A percentile compares a stretch with the other conserved stretches of the same genome.
phyloP scores from a whole-genome alignment of 1,140 invertebrate species.

The Drosophila subpulchrella region DNA sequence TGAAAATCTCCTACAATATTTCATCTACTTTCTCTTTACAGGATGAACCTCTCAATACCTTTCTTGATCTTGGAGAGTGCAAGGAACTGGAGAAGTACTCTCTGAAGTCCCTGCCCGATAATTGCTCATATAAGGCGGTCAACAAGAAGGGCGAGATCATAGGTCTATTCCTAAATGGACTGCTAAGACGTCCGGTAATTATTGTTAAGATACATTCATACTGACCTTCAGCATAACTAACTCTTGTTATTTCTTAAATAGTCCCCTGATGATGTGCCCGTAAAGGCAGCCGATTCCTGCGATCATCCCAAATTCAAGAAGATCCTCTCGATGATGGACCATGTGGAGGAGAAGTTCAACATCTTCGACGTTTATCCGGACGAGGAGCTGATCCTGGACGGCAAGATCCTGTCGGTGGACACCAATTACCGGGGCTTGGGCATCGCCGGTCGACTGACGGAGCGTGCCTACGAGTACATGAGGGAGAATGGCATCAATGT shows the following conservation, averaged over 20 bases:
- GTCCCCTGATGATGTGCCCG: conserved; percentile 34
- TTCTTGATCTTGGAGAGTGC: conserved; percentile 86
- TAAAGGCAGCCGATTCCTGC: conserved; percentile 81
- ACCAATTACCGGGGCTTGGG: conserved; percentile 87
- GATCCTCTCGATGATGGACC: conserved; percentile 86
- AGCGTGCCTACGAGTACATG: conserved; percentile 85
- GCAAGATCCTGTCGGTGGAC: conserved; percentile 88
- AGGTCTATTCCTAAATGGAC: conserved; percentile 85
- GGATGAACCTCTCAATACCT: conserved; percentile 89
- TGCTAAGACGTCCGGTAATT: conserved; percentile 70
- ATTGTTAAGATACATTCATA: too few relatives aligned
- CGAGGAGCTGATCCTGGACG: conserved; percentile 86
- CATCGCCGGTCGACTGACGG: conserved; percentile 87
- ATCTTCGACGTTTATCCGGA: conserved; percentile 86
- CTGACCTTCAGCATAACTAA: not conserved
- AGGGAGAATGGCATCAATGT: conserved; percentile 66
- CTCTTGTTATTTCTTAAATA: not conserved
- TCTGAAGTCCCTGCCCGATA: conserved; percentile 86
- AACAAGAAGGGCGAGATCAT: conserved; percentile 86
- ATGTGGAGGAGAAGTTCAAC: conserved; percentile 86
- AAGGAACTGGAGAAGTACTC: conserved; percentile 88
- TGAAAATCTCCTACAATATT: conserved; percentile 4
- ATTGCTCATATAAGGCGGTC: conserved; percentile 87
- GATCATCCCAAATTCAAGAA: conserved; percentile 87
- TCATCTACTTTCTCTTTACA: conserved; percentile 84